Conservation (phyloP, 2,113 vertebrate genomes). For the Cephalophus harveyi region DNA sequence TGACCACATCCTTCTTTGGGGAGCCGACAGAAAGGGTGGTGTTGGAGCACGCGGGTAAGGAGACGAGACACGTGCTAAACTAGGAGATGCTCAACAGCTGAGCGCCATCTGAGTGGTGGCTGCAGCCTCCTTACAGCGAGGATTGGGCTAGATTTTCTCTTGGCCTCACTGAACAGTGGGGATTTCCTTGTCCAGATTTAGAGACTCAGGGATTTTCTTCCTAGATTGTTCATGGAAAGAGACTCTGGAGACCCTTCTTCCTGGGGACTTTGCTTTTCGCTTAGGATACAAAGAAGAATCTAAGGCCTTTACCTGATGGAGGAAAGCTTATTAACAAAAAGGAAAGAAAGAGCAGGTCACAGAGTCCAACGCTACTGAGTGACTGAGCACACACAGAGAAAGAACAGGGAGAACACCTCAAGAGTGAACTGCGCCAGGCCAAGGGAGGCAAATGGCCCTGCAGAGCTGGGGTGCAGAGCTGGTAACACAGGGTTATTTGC, state of each 20-base stretch:
- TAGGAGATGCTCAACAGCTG: neutral
- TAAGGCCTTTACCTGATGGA: neutral
- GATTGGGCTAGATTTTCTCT: neutral
- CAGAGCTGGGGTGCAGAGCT: neutral
- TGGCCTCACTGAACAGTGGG: neutral
- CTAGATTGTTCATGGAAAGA: neutral
- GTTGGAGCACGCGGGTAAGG: rapidly evolving
- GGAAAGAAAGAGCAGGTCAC: neutral
- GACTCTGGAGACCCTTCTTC: neutral
- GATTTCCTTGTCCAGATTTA: neutral
- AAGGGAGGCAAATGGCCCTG: neutral
- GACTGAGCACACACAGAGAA: neutral
- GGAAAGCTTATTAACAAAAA: neutral
- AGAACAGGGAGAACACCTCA: neutral
- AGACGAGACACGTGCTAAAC: neutral
- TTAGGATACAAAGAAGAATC: neutral
- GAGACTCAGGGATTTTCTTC: neutral
- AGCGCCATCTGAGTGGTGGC: neutral
- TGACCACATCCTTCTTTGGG: neutral
- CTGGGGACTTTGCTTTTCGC: neutral
- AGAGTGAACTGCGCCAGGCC: neutral
- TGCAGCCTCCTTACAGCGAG: neutral
- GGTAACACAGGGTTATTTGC: neutral
- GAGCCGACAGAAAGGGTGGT: neutral
- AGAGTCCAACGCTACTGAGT: neutral